These are phyloP conservation scores for Brachypodius melanocephalos DNA, from an alignment of 2,113 vertebrate species.

Conservation along the genomic window DNA sequence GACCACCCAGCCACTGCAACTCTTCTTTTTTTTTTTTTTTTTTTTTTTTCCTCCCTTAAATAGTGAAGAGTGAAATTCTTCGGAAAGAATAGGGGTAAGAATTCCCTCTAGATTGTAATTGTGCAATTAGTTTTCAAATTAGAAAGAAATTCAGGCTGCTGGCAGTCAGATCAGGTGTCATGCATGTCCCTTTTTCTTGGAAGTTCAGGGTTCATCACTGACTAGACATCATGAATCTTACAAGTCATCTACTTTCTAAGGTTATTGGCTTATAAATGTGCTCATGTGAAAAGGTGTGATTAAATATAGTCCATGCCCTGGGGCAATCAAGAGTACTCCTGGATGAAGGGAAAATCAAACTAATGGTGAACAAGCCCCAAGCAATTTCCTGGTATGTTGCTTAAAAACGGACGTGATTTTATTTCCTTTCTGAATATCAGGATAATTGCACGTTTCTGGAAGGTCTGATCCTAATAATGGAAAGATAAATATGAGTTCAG, in stretches of 20 bases:
- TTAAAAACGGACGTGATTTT: not conserved
- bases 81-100: not conserved
- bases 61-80: not conserved
- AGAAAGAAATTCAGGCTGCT: not conserved
- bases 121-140: not conserved
- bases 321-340: not conserved
- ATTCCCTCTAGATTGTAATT: not conserved
- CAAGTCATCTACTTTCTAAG: not conserved
- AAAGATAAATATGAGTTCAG: not conserved
- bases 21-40: not conserved
- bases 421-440: not conserved
- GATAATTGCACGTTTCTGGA: not conserved
- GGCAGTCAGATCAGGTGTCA: not conserved
- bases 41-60: no score
- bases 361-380: not conserved
- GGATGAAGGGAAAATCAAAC: not conserved
- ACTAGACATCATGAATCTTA: accelerated
- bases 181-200: not conserved
- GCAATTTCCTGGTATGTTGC: not conserved
- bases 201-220: not conserved
- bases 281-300: not conserved
- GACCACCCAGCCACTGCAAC: not conserved
- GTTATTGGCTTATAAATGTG: not conserved
- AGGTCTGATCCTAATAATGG: not conserved
- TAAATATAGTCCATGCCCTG: not conserved